A percentile compares a stretch with the other conserved stretches of the same genome.
Evolutionary conservation across 2,888 invertebrate genomes (phyloP).

Genomic region (Magallana nippona): DNA sequence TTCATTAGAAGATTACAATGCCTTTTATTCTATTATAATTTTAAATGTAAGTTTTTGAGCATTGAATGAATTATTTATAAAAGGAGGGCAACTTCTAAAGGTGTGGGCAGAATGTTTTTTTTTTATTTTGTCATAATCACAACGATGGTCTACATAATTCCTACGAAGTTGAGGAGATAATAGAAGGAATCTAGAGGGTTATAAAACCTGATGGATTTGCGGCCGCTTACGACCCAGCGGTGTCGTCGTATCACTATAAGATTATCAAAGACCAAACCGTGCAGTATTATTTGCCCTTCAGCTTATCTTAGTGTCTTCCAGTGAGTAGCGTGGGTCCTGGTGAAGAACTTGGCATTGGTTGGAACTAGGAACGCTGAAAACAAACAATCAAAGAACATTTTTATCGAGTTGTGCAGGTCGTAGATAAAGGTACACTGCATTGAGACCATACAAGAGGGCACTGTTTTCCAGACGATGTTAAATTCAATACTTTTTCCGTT

Average conservation of each 20-base stretch:
- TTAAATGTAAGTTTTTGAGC: no score
- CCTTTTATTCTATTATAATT: no score
- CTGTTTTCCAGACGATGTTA: background rate
- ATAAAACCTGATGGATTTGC: background rate
- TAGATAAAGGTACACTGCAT: background rate
- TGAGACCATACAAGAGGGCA: background rate
- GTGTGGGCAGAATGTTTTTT: background rate
- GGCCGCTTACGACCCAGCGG: background rate
- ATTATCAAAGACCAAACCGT: background rate
- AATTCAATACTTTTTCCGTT: no score
- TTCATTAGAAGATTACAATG: no score
- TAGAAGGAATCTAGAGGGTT: background rate
- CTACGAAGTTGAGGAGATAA: background rate
- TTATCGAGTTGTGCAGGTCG: background rate
- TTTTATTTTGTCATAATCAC: slow-evolving; percentile 20
- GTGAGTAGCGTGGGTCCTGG: background rate
- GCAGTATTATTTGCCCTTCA: background rate
- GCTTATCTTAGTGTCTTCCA: background rate
- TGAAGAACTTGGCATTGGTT: background rate
- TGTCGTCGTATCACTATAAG: background rate
- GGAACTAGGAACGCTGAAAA: background rate
- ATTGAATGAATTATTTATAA: no score
- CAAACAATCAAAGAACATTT: background rate
- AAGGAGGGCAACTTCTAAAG: background rate
- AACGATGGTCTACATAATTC: slow-evolving; percentile 10